Evolutionary conservation across 2,888 invertebrate species (phyloP).

Genomic region (Prosapia bicincta): DNA sequence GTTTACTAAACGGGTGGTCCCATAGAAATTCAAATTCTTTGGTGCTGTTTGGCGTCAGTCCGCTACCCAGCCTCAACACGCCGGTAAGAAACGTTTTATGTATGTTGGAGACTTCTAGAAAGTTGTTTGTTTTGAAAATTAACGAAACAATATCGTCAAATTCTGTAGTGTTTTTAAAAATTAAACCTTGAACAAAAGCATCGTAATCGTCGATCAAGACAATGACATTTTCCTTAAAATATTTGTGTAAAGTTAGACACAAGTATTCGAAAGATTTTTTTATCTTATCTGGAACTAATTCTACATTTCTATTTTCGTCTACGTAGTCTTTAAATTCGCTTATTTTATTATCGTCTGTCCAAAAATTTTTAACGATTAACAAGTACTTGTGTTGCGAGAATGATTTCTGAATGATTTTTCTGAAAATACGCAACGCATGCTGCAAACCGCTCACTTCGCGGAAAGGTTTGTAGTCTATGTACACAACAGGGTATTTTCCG

Average conservation of each 20-base stretch:
- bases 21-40: not conserved
- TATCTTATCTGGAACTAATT: not conserved
- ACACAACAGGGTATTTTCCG: not conserved
- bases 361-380: not conserved
- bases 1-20: not conserved
- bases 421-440: not conserved
- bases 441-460: not conserved
- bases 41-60: not conserved
- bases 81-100: not conserved
- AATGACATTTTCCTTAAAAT: not conserved
- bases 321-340: not conserved
- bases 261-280: not conserved
- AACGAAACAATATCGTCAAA: not conserved
- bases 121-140: not conserved
- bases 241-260: not conserved
- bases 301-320: not conserved
- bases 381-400: not conserved
- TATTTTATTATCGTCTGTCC: not conserved
- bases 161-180: not conserved
- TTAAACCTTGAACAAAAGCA: not conserved
- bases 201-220: not conserved
- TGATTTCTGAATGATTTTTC: not conserved
- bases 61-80: not conserved
- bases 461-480: not conserved
- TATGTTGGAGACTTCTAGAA: not conserved